Conservation (phyloP, 2,797 vertebrate genomes). For the Phrynocephalus forsythii region DNA sequence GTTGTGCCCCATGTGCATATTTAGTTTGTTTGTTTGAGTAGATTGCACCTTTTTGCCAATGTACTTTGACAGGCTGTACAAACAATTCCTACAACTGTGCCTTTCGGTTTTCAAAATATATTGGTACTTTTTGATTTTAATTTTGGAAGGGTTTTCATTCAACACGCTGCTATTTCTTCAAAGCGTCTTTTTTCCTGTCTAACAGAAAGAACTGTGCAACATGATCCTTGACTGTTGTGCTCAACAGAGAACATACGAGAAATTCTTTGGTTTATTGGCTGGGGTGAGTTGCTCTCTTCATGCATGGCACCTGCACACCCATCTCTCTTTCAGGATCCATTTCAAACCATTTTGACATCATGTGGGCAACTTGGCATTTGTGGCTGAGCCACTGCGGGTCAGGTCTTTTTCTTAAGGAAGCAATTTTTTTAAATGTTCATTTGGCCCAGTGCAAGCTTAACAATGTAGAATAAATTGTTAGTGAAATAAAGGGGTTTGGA, state of each 20-base stretch:
- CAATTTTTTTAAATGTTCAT: too few relatives aligned
- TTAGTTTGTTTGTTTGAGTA: neutral
- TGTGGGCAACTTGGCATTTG: neutral
- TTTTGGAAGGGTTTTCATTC: conserved; percentile 8
- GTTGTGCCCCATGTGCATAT: neutral
- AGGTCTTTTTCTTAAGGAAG: neutral
- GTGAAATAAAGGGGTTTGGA: too few relatives aligned
- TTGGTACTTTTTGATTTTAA: neutral
- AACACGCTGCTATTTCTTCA: conserved; percentile 42
- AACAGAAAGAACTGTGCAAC: conserved; percentile 98
- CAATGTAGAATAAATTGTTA: too few relatives aligned
- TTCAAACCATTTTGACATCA: neutral
- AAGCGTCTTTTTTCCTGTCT: conserved; percentile 57
- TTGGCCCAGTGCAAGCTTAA: too few relatives aligned
- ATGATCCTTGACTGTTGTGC: conserved; percentile 99
- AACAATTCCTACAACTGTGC: neutral
- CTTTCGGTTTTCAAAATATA: neutral
- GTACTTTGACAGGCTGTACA: neutral
- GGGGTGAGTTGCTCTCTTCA: conserved; percentile 85
- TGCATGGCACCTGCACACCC: neutral
- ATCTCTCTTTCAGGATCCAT: neutral
- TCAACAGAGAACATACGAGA: conserved; percentile 97
- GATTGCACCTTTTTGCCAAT: neutral
- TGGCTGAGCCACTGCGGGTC: neutral
- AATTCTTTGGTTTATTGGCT: conserved; percentile 97